Base-by-base conservation (phyloP, 2,888 invertebrate genomes). In the Epinotia demarniana region DNA sequence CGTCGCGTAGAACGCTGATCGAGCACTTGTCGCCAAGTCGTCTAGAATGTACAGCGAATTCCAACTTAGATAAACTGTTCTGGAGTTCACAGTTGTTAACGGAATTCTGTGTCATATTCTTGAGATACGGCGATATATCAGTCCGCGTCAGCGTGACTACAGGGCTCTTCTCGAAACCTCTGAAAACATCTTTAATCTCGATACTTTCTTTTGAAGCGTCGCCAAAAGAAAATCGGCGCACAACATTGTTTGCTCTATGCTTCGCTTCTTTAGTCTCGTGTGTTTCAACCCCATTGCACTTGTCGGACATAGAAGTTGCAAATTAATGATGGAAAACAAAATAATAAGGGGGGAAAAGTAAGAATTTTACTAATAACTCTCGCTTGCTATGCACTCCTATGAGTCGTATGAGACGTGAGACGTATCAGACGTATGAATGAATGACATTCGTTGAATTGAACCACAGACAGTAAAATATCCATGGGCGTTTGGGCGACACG, bases 111-210 rank as follows among this genome's bases (percentile, higher is more conserved):
- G 18, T 23, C 60, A 73, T 71, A 46, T 72, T 72, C 67, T 81
- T 81, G 46, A 90, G 68, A 78, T 85, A 91, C 16, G 87, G 85
- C 55, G 83, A 83, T 78, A 92, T 86, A 78, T 92, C 87, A 63
- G 83, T 79, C 61, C 89, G 89, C 69, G 83, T 60, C 18, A 92
- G 18, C 3, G 81, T 4, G 63, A 92, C 89, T 49, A 77, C 61
- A 1, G 92, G 91, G 5, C 81, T 70, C 78, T 87, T 87, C 49
- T 83, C 77, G 79, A 91, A 92, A 18, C 90, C 91, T 60, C 83
- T 81, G 75, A 90, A 91, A 16, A 33, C 67, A 5, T 11, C 75
- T 84, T 86, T 83, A 80, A 76, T 72, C 84, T 86, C 72, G 82
- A 83, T 78, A 81, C 81, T 76, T 80, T 84, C 77, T 69, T 79